A percentile compares a stretch with the other conserved stretches of the same genome.
These are phyloP conservation scores for Aspidiotus rigidus DNA, from an alignment of 2,888 invertebrate species.

Conservation along the genomic window DNA sequence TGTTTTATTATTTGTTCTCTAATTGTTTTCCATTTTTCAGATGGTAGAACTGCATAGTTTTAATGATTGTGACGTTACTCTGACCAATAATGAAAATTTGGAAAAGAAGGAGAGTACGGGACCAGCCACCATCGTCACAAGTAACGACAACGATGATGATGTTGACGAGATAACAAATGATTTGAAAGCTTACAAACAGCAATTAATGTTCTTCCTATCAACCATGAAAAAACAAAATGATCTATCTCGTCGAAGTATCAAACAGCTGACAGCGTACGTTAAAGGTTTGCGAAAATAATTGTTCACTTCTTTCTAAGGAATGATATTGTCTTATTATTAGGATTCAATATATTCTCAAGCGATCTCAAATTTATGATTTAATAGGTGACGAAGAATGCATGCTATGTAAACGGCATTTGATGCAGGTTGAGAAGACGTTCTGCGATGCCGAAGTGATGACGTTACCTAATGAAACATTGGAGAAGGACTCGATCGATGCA, in stretches of 20 bases:
- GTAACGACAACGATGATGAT: constrained; percentile 44
- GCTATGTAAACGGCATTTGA: constrained; percentile 16
- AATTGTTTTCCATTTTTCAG: constrained; percentile 42
- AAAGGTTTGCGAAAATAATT: constrained; percentile 9
- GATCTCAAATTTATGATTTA: neutral
- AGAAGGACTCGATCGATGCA: constrained; percentile 27
- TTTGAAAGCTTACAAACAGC: constrained; percentile 31
- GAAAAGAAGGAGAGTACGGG: neutral
- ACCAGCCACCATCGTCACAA: neutral
- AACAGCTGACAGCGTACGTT: constrained; percentile 13
- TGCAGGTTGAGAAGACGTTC: constrained; percentile 12
- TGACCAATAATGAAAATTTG: constrained; percentile 49
- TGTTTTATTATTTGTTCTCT: neutral
- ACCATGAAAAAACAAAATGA: constrained; percentile 36
- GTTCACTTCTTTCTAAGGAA: neutral
- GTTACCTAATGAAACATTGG: constrained; percentile 17
- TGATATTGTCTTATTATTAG: too few relatives aligned
- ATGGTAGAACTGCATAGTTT: constrained; percentile 57
- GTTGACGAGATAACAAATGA: constrained; percentile 41
- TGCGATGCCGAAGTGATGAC: constrained; percentile 23
- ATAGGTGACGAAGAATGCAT: constrained; percentile 19
- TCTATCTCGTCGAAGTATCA: constrained; percentile 21
- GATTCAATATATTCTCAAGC: too few relatives aligned
- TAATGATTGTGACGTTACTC: constrained; percentile 55
- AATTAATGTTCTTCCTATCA: constrained; percentile 35